Conservation (phyloP, 2,797 vertebrate genomes). For the Lacerta viridis region DNA sequence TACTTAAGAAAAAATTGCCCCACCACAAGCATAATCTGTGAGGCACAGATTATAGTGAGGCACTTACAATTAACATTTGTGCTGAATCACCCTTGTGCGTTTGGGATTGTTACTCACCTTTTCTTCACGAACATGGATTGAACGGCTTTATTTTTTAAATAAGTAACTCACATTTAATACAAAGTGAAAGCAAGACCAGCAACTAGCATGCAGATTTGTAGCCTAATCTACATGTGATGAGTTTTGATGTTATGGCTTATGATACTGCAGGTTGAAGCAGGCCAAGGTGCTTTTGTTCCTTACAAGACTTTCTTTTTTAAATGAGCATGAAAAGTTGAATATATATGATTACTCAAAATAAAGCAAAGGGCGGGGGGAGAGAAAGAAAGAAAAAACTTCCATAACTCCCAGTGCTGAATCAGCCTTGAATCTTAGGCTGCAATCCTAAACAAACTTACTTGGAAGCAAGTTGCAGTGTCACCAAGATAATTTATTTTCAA, state of each 20-base stretch:
- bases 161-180: background rate
- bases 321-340: conserved; percentile 11
- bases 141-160: no score
- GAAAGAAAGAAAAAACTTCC: background rate
- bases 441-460: background rate
- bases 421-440: background rate
- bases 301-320: background rate
- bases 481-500: background rate
- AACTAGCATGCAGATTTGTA: conserved; percentile 14
- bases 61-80: background rate
- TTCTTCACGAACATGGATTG: background rate
- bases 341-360: background rate
- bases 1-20: background rate
- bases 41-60: background rate
- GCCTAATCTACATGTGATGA: background rate
- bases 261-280: background rate
- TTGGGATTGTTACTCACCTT: background rate
- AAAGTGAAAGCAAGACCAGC: conserved; percentile 6
- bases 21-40: background rate
- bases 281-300: conserved; percentile 9
- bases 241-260: background rate
- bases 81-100: background rate
- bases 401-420: background rate
- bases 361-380: no score
- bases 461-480: background rate